These are phyloP conservation scores for Schizopygopsis pylzovi DNA, from an alignment of 2,797 vertebrate genomes.

Conservation along the genomic window DNA sequence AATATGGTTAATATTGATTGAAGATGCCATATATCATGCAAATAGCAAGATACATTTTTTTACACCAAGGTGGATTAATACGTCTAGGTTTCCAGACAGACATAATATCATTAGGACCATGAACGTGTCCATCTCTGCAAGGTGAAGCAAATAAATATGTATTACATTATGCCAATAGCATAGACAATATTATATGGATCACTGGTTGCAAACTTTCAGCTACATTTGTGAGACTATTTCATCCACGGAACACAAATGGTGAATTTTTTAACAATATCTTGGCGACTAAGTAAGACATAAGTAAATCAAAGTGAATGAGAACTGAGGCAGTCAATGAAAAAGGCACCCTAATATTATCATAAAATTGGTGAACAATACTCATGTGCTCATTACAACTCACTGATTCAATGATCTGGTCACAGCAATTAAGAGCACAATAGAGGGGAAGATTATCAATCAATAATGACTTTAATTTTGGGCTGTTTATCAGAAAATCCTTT, in stretches of 20 bases:
- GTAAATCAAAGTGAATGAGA: not conserved
- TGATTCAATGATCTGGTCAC: constrained; percentile 3
- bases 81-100: not conserved
- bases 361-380: not conserved
- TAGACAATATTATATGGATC: not conserved
- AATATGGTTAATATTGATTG: not conserved
- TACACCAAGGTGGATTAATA: not conserved
- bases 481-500: not conserved
- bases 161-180: not conserved
- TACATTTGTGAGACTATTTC: not conserved
- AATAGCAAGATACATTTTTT: constrained; percentile 18
- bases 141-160: not conserved
- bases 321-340: not conserved
- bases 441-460: constrained; percentile 7
- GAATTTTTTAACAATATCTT: not conserved
- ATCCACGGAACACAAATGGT: not conserved
- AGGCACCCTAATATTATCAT: not conserved
- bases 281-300: not conserved
- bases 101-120: not conserved
- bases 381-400: not conserved
- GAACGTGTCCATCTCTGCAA: not conserved
- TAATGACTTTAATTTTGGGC: not conserved
- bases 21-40: not conserved
- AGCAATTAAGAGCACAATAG: not conserved
- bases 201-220: not conserved